Conservation (phyloP, 2,113 vertebrate genomes). For the Catharus fuscescens region DNA sequence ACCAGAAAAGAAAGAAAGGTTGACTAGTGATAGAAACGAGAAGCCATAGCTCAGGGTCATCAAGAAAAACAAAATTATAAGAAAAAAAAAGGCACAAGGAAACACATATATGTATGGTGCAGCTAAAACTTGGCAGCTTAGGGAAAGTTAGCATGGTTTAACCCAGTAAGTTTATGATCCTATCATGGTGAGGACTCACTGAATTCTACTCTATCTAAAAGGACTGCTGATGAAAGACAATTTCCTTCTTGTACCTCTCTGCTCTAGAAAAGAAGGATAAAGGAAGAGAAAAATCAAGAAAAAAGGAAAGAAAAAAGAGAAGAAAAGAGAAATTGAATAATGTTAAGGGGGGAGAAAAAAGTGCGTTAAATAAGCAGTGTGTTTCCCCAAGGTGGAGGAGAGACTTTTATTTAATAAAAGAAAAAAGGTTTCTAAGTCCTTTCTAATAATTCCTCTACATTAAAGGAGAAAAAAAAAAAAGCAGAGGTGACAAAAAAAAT, state of each 20-base stretch:
- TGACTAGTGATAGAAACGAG: conserved; percentile 68
- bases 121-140: conserved; percentile 80
- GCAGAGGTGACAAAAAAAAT: conserved; percentile 22
- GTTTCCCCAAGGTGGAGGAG: conserved; percentile 55
- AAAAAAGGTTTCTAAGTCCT: conserved; percentile 40
- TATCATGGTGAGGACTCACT: conserved; percentile 78
- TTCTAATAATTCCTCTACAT: conserved; percentile 31
- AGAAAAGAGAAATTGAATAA: conserved; percentile 8
- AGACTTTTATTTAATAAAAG: conserved; percentile 12
- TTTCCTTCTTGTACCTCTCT: conserved; percentile 66
- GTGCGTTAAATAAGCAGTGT: conserved; percentile 20
- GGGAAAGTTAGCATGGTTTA: conserved; percentile 72
- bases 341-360: not conserved
- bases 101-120: conserved; percentile 76
- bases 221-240: conserved; percentile 68
- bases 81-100: conserved; percentile 84
- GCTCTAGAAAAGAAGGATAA: conserved; percentile 52
- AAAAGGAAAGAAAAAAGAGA: not conserved
- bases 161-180: conserved; percentile 83
- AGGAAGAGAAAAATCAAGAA: not conserved
- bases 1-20: conserved; percentile 76
- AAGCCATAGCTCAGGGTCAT: conserved; percentile 84
- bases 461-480: conserved; percentile 8
- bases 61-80: conserved; percentile 74
- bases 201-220: conserved; percentile 72